Evolutionary conservation across 1,140 invertebrate genomes (phyloP).

Genomic region (Drosophila bifasciata): DNA sequence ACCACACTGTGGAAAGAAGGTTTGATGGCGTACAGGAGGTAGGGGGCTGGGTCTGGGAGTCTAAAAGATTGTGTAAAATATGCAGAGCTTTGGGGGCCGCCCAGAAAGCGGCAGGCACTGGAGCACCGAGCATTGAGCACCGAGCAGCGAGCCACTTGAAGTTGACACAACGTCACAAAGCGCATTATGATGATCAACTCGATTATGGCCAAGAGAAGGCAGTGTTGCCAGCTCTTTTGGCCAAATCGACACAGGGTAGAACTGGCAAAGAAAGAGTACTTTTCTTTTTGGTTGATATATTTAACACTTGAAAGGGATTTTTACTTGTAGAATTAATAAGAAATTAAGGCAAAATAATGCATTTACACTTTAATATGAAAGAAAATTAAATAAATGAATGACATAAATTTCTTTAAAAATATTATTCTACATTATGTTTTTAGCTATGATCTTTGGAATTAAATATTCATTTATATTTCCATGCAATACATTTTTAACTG

Average conservation of each 20-base stretch:
- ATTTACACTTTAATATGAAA: too few species aligned
- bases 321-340: too few species aligned
- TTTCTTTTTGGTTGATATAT: neutral
- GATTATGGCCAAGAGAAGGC: conserved; percentile 49
- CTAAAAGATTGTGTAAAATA: conserved; percentile 75
- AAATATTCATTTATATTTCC: too few species aligned
- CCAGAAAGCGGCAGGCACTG: conserved; percentile 29
- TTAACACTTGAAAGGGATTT: neutral
- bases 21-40: conserved; percentile 3
- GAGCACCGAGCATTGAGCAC: conserved; percentile 22
- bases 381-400: too few species aligned
- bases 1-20: neutral
- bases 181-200: conserved; percentile 74
- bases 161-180: conserved; percentile 75
- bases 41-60: neutral
- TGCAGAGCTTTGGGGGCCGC: conserved; percentile 61
- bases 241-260: conserved; percentile 10
- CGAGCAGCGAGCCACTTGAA: conserved; percentile 52
- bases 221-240: conserved; percentile 27
- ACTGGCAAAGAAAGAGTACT: neutral
- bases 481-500: too few species aligned
- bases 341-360: too few species aligned
- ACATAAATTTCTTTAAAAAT: too few species aligned
- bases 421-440: too few species aligned
- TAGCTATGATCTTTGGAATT: too few species aligned